Percentiles rank a stretch among this genome's conserved stretches.
Evolutionary conservation across 2,113 vertebrate genomes (phyloP).

Genomic region (Strigops habroptila): DNA sequence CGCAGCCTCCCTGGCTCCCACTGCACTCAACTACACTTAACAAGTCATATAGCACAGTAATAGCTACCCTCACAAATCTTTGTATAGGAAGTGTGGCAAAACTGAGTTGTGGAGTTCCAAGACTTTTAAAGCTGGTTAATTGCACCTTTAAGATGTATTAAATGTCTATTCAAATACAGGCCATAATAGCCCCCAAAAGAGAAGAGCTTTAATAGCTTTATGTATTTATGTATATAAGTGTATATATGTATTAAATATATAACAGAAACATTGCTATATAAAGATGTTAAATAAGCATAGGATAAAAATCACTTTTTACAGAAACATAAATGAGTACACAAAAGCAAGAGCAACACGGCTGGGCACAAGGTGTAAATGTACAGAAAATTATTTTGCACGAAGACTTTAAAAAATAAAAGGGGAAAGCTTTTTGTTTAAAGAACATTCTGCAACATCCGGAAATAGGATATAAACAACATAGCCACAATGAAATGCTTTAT

Average conservation of each 20-base stretch:
- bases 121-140: neutral
- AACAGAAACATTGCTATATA: neutral
- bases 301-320: neutral
- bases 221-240: neutral
- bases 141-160: neutral
- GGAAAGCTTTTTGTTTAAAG: neutral
- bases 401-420: neutral
- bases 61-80: neutral
- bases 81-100: neutral
- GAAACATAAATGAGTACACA: neutral
- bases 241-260: neutral
- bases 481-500: neutral
- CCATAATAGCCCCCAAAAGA: neutral
- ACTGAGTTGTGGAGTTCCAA: neutral
- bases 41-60: neutral
- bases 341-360: neutral
- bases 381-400: neutral
- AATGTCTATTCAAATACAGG: neutral
- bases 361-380: accelerated
- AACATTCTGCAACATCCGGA: neutral
- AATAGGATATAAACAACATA: neutral
- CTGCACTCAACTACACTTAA: neutral
- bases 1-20: neutral
- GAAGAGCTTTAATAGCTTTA: neutral
- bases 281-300: neutral